Base-by-base conservation (phyloP, 2,797 vertebrate genomes). In the Gouania willdenowi region DNA sequence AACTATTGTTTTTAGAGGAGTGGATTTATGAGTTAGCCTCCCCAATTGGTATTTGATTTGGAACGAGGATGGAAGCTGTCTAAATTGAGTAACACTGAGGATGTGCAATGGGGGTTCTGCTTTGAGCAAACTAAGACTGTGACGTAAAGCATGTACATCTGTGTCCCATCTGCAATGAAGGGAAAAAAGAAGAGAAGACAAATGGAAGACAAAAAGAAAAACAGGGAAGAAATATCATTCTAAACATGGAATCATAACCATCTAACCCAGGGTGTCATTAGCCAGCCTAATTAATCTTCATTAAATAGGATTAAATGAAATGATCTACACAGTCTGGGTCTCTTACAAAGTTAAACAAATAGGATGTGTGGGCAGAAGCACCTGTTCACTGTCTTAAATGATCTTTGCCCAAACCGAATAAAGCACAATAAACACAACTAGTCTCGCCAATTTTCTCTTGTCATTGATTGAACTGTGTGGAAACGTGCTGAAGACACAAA, bases 341-440 rank as follows among this genome's bases (percentile, higher is more conserved):
- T 81, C 75, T 80, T 77, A 60, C 66, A 62, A 81, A 82, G 66
- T 61, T 72, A 83, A 88, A 82, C 81, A 84, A 82, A 79, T 56
- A 72, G 18, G 23, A 48, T 45, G 34, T 22, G 11, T 52, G 59
- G 63, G 73, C 63, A 71, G 56, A 75, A 77, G 71, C 77, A 87
- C 85, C 83, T 88, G 81, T 59, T 77, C 20, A 3, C 28, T 60
- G n/a, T n/a, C 65, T 71, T 55, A 64, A 56, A 81, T 78, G 61
- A 57, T 51, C 44, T 68, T 11, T n/a, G 19, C 19, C 16, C 31
- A 57, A 73, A 77, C 71, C 26, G 70, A 73, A 75, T 75, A 57
- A 70, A 43, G 50, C 54, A 84, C 79, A 87, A 85, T 85, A 87
- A 88, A 88, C 83, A 89, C 29, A 55, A 47, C 24, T 42, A 41